Evolutionary conservation across 92 coral and sea anemone species (phyloP), one percentile per base, ranked within the genome.

Genomic region (Porites evermanni): DNA sequence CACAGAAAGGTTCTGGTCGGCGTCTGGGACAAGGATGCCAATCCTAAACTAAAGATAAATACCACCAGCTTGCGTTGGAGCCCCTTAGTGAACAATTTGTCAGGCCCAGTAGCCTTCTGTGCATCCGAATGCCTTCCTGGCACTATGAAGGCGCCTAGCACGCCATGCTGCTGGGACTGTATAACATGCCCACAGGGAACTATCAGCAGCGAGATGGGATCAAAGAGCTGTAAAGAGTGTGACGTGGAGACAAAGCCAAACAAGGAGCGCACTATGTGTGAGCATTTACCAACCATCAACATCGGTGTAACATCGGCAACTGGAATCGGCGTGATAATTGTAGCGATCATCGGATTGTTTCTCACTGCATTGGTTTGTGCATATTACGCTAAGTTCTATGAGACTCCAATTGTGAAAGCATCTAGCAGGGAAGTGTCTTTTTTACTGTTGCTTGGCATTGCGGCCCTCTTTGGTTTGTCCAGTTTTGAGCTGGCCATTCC

Each of bases 151-250:
- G 29, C 83, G 8, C 75, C 72, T 6, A 82, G 74, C 2, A 74
- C 75, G 26, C 91, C 82, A 4, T 93, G 95, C 71, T 93, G 95
- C 47, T 93, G 95, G 95, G 90, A 93, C 21, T 93, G 95, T 61
- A 78, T 80, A 20, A 23, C 19, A 11, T 93, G 95, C 44, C 91
- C 91, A 16, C 94, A 93, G 64, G 92, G 92, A 26, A 87, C 90
- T 70, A 84, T 87, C 1, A 93, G 88, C 64, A 23, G 84, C 59
- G 65, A 23, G 10, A 20, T n/a, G 10, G 93, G 88, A 64, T 76
- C 95, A 17, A 79, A 60, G 9, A 84, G 82, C 83, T 93, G 95
- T 59, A 90, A 78, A 8, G 84, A 90, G 54, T 93, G 95, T 80
- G 61, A 14, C 14, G 78, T 69, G 18, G 85, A 83, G 50, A 90